Conservation (phyloP, 1,140 invertebrate species). For the Triops longicaudatus region DNA sequence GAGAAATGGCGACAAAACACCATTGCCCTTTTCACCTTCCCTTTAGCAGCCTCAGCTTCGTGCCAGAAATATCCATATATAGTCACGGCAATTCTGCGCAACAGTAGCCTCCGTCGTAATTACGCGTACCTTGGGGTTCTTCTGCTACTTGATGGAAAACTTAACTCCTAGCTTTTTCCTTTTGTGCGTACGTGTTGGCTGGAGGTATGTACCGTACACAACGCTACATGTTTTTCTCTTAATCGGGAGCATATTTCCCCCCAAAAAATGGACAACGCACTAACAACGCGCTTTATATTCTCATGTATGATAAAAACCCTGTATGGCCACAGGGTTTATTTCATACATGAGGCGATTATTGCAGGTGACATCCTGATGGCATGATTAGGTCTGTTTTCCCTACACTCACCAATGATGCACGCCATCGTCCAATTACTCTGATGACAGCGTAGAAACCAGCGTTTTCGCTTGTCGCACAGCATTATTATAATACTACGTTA, state of each 20-base stretch:
- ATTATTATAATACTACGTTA: slow-evolving; percentile 1
- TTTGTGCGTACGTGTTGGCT: too few relatives aligned
- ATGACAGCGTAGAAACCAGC: neutral
- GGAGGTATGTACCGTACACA: too few relatives aligned
- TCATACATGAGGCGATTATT: too few relatives aligned
- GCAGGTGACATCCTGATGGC: too few relatives aligned
- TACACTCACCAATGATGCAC: too few relatives aligned
- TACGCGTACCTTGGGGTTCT: neutral
- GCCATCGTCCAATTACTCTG: neutral
- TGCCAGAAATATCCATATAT: neutral
- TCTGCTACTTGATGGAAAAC: neutral
- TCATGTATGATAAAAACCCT: neutral
- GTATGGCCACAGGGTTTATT: too few relatives aligned
- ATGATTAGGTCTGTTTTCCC: too few relatives aligned
- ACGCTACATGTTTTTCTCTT: too few relatives aligned
- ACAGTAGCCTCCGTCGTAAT: neutral
- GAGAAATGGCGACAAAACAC: neutral
- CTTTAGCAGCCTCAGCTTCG: neutral
- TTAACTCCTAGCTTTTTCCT: neutral
- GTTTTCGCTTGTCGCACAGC: neutral
- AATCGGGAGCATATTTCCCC: too few relatives aligned
- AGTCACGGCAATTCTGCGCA: neutral
- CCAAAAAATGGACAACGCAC: too few relatives aligned
- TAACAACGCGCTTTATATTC: neutral
- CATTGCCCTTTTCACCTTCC: slow-evolving; percentile 6